Conservation (phyloP, 2,113 vertebrate species). For the Furnarius figulus region DNA sequence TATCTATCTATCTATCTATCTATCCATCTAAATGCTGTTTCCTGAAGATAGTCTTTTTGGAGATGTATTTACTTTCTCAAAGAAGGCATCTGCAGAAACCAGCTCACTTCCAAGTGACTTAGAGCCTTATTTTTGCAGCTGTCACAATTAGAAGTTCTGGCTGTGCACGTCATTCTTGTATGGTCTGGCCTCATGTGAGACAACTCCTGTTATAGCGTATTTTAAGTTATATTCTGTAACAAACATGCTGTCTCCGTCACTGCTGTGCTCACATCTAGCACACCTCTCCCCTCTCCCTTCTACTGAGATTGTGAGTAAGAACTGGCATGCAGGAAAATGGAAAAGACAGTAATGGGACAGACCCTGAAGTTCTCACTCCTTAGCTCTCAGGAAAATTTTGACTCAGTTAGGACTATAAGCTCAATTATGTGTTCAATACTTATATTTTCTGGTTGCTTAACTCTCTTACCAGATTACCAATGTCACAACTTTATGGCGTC, state of each 20-base stretch:
- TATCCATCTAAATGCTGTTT: no score
- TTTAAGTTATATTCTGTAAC: background rate
- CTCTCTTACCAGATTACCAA: background rate
- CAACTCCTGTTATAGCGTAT: background rate
- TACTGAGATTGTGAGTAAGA: background rate
- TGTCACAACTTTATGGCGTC: background rate
- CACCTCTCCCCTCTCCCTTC: background rate
- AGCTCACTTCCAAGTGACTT: constrained; percentile 13
- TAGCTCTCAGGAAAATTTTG: background rate
- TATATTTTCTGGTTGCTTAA: background rate
- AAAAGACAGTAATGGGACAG: background rate
- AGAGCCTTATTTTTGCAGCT: background rate
- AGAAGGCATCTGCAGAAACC: background rate
- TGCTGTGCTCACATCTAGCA: background rate
- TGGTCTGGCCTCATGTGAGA: background rate
- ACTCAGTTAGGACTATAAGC: background rate
- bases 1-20: background rate
- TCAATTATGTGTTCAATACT: background rate
- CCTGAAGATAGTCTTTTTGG: constrained; percentile 54
- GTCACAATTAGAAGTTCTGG: constrained; percentile 5
- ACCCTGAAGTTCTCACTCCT: background rate
- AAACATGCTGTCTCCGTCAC: background rate
- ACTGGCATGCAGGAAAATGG: background rate
- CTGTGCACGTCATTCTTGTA: background rate
- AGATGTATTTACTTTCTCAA: constrained; percentile 46